These are phyloP conservation scores for Drosophila murphyi DNA, from an alignment of 1,140 invertebrate species.

Conservation along the genomic window DNA sequence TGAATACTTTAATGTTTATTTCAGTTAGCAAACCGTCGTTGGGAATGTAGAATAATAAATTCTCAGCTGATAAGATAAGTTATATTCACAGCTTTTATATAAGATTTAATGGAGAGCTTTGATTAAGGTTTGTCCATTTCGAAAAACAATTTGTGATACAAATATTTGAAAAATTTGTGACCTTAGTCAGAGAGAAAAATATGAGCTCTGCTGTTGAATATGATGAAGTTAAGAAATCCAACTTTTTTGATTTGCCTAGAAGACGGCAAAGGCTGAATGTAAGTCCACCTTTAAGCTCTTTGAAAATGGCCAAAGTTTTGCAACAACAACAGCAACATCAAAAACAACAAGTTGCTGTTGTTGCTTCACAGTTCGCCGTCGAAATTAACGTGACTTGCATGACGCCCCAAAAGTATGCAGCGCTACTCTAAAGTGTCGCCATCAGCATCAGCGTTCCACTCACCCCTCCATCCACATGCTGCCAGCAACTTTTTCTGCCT, in stretches of 20 bases:
- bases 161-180: no score
- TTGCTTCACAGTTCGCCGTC: slow-evolving; percentile 72
- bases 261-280: slow-evolving; percentile 18
- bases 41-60: no score
- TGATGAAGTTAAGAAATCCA: not conserved
- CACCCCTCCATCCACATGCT: slow-evolving; percentile 3
- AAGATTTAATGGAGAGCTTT: no score
- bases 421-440: slow-evolving; percentile 76
- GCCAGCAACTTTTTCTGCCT: slow-evolving; percentile 59
- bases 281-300: slow-evolving; percentile 66
- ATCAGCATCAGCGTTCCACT: slow-evolving; percentile 32
- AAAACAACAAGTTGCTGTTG: slow-evolving; percentile 32
- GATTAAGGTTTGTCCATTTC: no score
- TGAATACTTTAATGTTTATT: no score
- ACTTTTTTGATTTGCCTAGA: slow-evolving; percentile 54
- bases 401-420: slow-evolving; percentile 74
- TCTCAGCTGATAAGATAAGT: no score
- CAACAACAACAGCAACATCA: slow-evolving; percentile 17
- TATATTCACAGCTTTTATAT: no score
- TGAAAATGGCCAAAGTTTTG: slow-evolving; percentile 68
- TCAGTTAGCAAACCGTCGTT: no score
- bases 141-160: no score
- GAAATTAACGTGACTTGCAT: slow-evolving; percentile 81
- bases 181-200: no score
- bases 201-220: no score